Evolutionary conservation across 2,797 vertebrate genomes (phyloP).

Genomic region (Pseudochromis fuscus): DNA sequence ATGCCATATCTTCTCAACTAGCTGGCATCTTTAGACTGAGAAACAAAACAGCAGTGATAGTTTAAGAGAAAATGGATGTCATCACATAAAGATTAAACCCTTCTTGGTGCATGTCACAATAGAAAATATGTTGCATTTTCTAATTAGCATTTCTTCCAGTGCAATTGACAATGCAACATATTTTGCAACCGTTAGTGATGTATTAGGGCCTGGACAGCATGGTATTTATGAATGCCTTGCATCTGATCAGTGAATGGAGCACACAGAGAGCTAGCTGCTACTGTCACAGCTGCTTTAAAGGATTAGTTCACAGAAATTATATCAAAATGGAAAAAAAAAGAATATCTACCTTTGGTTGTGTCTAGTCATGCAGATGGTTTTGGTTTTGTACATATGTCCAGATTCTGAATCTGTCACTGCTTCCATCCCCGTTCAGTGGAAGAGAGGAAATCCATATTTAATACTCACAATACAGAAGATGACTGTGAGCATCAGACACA

Average conservation of each 20-base stretch:
- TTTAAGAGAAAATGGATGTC: conserved; percentile 36
- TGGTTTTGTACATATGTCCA: background rate
- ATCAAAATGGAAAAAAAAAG: background rate
- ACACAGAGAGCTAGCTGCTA: conserved; percentile 15
- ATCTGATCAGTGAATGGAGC: conserved; percentile 52
- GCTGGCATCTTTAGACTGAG: conserved; percentile 53
- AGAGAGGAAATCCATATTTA: background rate
- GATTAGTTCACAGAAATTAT: conserved; percentile 17
- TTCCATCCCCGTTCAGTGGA: background rate
- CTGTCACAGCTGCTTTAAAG: conserved; percentile 23
- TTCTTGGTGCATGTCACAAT: conserved; percentile 57
- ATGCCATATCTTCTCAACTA: conserved; percentile 83
- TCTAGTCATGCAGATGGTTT: conserved; percentile 2
- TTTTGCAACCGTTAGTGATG: conserved; percentile 20
- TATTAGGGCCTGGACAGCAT: conserved; percentile 63
- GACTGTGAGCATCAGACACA: no score
- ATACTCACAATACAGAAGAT: background rate
- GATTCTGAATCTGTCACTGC: background rate
- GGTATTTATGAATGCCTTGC: conserved; percentile 51
- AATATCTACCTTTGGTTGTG: background rate
- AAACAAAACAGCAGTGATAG: background rate
- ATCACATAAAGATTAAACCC: background rate
- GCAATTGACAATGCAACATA: conserved; percentile 41
- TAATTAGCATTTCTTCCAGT: conserved; percentile 18
- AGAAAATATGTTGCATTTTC: conserved; percentile 65